Evolutionary conservation across 2,797 vertebrate genomes (phyloP).

Genomic region (Heteromormyrus szaboi): DNA sequence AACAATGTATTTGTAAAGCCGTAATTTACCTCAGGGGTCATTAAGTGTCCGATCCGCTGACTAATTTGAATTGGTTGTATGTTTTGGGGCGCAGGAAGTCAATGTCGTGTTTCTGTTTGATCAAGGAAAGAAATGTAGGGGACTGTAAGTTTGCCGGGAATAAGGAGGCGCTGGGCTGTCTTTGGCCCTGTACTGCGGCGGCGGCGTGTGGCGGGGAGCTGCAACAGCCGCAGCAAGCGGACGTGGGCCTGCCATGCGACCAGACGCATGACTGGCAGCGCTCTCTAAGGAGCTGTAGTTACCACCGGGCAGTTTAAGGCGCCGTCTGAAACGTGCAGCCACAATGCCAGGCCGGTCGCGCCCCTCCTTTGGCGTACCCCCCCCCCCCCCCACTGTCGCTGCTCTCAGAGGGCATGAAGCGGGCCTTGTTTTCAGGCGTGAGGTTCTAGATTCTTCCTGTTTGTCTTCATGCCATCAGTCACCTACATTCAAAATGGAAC

Average conservation of each 20-base stretch:
- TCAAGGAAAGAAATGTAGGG: neutral
- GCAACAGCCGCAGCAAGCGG: neutral
- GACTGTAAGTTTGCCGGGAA: neutral
- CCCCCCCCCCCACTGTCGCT: neutral
- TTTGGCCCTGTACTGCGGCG: neutral
- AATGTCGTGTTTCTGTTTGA: constrained; percentile 9
- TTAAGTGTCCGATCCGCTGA: constrained; percentile 14
- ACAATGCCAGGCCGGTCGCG: neutral
- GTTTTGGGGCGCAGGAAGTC: constrained; percentile 12
- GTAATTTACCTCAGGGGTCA: constrained; percentile 20
- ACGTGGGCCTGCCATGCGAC: neutral
- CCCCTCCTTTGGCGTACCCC: neutral
- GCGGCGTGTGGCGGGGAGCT: neutral
- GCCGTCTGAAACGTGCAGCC: neutral
- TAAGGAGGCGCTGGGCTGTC: neutral
- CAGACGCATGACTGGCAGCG: neutral
- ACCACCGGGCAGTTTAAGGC: neutral
- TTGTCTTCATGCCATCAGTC: neutral
- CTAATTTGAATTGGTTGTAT: constrained; percentile 16
- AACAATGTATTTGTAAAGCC: constrained; percentile 18
- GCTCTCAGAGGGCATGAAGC: neutral
- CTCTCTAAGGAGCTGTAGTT: neutral
- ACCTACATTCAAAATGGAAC: neutral
- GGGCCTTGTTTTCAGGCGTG: neutral
- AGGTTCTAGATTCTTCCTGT: neutral